These are phyloP conservation scores for Catostylus mosaicus DNA, from an alignment of 30 jellyfish, hydroid and myxozoan species.

Conservation along the genomic window DNA sequence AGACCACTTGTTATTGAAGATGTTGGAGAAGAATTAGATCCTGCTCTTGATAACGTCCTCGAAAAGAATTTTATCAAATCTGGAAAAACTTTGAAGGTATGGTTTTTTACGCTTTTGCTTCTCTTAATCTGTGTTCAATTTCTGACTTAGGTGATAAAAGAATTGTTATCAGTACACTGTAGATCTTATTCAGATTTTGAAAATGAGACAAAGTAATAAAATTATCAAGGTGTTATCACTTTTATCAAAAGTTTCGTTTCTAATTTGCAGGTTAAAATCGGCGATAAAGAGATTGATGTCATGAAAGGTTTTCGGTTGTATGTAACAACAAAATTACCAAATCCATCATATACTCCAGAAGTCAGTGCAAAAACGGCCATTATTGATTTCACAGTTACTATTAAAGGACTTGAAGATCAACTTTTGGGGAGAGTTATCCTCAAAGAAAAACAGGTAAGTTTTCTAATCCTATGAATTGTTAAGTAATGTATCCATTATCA, in stretches of 20 bases:
- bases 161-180: too few relatives aligned
- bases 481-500: too few relatives aligned
- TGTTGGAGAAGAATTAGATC: constrained; percentile 87
- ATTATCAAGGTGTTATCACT: not conserved
- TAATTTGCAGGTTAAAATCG: constrained; percentile 70
- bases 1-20: constrained; percentile 80
- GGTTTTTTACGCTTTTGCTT: too few relatives aligned
- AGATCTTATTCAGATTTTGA: too few relatives aligned
- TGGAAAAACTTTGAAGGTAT: constrained; percentile 81
- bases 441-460: constrained; percentile 77
- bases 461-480: too few relatives aligned
- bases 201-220: too few relatives aligned
- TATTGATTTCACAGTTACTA: constrained; percentile 91
- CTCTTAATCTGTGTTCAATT: too few relatives aligned
- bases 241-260: not conserved
- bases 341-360: constrained; percentile 92
- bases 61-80: constrained; percentile 80
- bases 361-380: constrained; percentile 87
- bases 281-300: constrained; percentile 89
- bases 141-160: too few relatives aligned
- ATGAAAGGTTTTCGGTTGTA: constrained; percentile 84
- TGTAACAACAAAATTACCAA: constrained; percentile 81
- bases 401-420: constrained; percentile 90
- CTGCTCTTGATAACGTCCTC: constrained; percentile 77
- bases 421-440: constrained; percentile 83